Conservation (phyloP, 2,797 vertebrate species). For the Coluber constrictor region DNA sequence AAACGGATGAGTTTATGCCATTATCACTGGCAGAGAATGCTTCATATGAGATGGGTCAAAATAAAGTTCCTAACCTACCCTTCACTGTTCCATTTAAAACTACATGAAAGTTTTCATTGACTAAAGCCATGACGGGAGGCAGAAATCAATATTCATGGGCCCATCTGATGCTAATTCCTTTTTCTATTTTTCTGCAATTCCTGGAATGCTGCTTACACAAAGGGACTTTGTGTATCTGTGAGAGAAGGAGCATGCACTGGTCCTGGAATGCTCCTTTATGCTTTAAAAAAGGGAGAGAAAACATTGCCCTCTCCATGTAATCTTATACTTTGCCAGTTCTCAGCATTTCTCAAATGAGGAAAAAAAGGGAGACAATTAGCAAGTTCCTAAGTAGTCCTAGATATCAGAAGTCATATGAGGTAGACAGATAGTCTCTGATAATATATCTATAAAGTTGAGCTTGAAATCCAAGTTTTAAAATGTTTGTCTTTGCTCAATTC, state of each 20-base stretch:
- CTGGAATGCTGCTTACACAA: background rate
- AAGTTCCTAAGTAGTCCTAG: background rate
- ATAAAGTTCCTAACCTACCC: background rate
- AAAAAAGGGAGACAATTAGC: background rate
- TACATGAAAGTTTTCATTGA: background rate
- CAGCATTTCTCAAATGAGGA: background rate
- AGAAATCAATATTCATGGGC: background rate
- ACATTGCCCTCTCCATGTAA: background rate
- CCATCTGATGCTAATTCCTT: background rate
- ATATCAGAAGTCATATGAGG: background rate
- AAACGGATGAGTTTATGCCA: background rate
- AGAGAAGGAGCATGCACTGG: background rate
- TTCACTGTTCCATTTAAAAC: background rate
- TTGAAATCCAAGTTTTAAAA: background rate
- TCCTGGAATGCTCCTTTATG: background rate
- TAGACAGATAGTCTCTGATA: background rate
- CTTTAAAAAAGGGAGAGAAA: background rate
- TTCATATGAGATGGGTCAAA: background rate
- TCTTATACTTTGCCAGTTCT: background rate
- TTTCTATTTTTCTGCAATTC: background rate
- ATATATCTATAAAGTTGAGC: background rate
- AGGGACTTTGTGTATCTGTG: background rate
- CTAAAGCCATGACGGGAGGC: background rate
- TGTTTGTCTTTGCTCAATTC: background rate
- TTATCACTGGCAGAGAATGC: background rate